These are phyloP conservation scores for Yasuhikotakia modesta DNA, from an alignment of 2,797 vertebrate species.

Conservation along the genomic window DNA sequence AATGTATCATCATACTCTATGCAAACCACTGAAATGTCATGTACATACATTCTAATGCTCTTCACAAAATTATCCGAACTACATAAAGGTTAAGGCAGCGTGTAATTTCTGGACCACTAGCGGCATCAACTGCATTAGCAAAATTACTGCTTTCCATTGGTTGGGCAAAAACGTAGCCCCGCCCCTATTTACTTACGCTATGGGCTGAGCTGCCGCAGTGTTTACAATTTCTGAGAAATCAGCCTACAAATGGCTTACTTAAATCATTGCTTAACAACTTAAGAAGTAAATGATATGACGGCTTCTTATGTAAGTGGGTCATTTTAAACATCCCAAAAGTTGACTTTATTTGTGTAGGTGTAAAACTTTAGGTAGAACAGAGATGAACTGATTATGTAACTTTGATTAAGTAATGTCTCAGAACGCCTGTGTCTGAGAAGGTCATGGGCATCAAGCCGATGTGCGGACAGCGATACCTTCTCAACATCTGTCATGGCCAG, in stretches of 20 bases:
- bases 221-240: too few species aligned
- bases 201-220: too few species aligned
- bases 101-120: background rate
- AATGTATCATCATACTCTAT: background rate
- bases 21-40: background rate
- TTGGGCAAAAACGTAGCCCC: too few species aligned
- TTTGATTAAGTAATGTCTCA: background rate
- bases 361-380: too few species aligned
- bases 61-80: background rate
- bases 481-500: background rate
- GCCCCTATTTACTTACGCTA: too few species aligned
- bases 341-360: too few species aligned
- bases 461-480: background rate
- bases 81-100: background rate
- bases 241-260: too few species aligned
- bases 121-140: background rate
- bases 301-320: background rate
- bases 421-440: slow-evolving; percentile 16
- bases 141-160: background rate
- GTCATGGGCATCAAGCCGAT: slow-evolving; percentile 5
- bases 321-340: background rate
- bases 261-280: too few species aligned
- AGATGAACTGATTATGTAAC: background rate
- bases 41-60: background rate
- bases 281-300: background rate